Evolutionary conservation across 2,888 invertebrate genomes (phyloP), one percentile per base, ranked within the genome.

Genomic region (Chaetoderma sp.): DNA sequence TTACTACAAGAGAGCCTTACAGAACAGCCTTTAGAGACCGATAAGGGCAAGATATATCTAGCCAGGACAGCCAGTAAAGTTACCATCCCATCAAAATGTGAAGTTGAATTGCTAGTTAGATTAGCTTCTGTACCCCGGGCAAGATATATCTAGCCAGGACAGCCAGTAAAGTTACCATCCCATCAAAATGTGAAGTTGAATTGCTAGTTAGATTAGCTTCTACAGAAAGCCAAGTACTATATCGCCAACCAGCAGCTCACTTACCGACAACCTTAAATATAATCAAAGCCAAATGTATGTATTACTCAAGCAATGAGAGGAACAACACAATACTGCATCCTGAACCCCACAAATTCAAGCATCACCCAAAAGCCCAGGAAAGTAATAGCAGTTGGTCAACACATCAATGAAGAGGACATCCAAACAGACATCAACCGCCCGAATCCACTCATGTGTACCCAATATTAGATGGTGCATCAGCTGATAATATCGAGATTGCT

Each of bases 61-160:
- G 58, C 28, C 8, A 33, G 32, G 4, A 16, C 58, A 28, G 58
- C 16, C 8, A 28, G 21, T 21, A 23, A 56, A 13, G 21, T 25
- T 18, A 42, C 42, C 16, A 27, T 56, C 13, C 56, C 56, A 16
- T 45, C 58, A 6, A 4, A 30, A n/a, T 23, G 44, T 30, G 58
- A 58, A 25, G 21, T 42, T 45, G 6, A 25, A 25, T n/a, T 58
- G 8, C 58, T 45, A 18, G 28, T 58, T n/a, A n/a, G n/a, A n/a
- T n/a, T n/a, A n/a, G n/a, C n/a, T n/a, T n/a, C n/a, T n/a, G n/a
- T n/a, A n/a, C n/a, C n/a, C n/a, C n/a, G n/a, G n/a, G n/a, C n/a
- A n/a, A n/a, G n/a, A n/a, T n/a, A 8, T 25, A 5, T 21, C 27
- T 8, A 10, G 58, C 28, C 8, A 33, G 32, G 4, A 16, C 58